Percentiles rank a stretch among this genome's conserved stretches.
Conservation (phyloP, 2,888 invertebrate genomes). For the Standfussiana lucernea region DNA sequence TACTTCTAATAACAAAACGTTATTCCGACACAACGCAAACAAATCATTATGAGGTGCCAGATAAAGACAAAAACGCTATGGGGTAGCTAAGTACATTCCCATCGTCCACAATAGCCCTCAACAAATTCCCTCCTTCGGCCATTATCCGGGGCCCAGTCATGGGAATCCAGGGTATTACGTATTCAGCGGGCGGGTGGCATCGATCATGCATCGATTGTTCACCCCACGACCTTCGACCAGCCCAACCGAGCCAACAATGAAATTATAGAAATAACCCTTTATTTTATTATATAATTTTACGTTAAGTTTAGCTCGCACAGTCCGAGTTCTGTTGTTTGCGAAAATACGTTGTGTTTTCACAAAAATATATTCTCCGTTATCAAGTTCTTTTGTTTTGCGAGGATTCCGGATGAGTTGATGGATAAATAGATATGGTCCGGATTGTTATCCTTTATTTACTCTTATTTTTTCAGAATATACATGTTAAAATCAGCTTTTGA, state of each 20-base stretch:
- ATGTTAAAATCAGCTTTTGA: slow-evolving; percentile 23
- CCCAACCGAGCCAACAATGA: slow-evolving; percentile 57
- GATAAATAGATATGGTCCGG: slow-evolving; percentile 26
- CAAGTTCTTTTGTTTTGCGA: slow-evolving; percentile 21
- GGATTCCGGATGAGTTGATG: slow-evolving; percentile 15
- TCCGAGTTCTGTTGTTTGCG: slow-evolving; percentile 17
- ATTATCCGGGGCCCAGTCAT: slow-evolving; percentile 55
- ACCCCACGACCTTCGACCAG: slow-evolving; percentile 71
- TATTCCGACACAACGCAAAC: neutral
- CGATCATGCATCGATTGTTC: slow-evolving; percentile 80
- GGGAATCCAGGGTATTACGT: slow-evolving; percentile 69
- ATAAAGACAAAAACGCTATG: slow-evolving; percentile 33
- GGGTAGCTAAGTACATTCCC: slow-evolving; percentile 23
- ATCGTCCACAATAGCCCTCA: slow-evolving; percentile 45
- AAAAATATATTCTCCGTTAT: slow-evolving; percentile 28
- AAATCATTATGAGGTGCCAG: slow-evolving; percentile 13
- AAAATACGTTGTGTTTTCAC: slow-evolving; percentile 37
- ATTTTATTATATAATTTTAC: slow-evolving; percentile 52
- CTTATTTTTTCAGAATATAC: slow-evolving; percentile 12
- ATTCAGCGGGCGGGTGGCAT: slow-evolving; percentile 73
- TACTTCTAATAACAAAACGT: neutral
- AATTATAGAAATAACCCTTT: slow-evolving; percentile 66
- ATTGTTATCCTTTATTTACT: slow-evolving; percentile 29
- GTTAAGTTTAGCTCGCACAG: slow-evolving; percentile 11
- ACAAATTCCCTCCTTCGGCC: slow-evolving; percentile 50